These are phyloP conservation scores for Phataginus tetradactyla DNA, from an alignment of 2,797 vertebrate genomes.

Conservation along the genomic window DNA sequence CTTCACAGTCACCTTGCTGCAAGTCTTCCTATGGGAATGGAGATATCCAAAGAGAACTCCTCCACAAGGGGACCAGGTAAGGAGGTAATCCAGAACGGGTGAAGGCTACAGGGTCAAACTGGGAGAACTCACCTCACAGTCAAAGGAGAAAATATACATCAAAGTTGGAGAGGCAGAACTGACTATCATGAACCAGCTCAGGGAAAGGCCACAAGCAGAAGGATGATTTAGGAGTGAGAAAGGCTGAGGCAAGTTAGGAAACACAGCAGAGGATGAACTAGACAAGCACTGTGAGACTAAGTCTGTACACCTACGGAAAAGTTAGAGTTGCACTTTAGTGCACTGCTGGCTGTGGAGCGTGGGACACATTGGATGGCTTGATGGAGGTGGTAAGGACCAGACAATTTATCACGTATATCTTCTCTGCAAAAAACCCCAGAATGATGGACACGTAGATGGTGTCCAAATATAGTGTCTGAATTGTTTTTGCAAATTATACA, in stretches of 20 bases:
- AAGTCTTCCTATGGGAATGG: not conserved
- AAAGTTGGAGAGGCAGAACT: not conserved
- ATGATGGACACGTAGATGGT: not conserved
- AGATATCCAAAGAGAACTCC: not conserved
- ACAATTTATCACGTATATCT: not conserved
- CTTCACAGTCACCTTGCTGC: fast-evolving
- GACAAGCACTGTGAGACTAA: not conserved
- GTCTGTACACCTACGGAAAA: not conserved
- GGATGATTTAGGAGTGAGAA: not conserved
- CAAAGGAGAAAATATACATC: not conserved
- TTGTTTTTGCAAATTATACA: not conserved
- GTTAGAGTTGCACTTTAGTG: not conserved
- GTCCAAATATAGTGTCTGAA: not conserved
- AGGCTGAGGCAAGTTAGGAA: not conserved
- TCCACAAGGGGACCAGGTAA: not conserved
- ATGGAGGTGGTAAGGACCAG: not conserved
- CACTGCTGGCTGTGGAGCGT: not conserved
- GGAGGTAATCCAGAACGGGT: not conserved
- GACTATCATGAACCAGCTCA: not conserved
- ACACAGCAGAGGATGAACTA: not conserved
- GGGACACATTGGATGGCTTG: not conserved
- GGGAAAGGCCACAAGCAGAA: not conserved
- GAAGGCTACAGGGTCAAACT: not conserved
- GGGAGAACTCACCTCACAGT: not conserved
- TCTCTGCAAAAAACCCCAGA: not conserved